These are phyloP conservation scores for Magallana gigas DNA, from an alignment of 1,140 invertebrate genomes.

Conservation along the genomic window DNA sequence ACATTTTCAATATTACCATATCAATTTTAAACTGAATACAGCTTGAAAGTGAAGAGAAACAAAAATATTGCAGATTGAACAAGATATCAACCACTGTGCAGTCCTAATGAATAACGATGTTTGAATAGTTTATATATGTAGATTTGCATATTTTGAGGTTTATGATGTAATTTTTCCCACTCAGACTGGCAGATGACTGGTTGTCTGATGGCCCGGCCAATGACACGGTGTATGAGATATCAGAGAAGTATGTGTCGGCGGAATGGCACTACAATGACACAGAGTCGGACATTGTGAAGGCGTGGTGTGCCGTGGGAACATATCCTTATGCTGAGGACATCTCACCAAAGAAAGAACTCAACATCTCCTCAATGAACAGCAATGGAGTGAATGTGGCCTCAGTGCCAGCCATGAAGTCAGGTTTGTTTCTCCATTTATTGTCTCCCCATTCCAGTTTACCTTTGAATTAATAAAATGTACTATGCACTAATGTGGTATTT, in stretches of 20 bases:
- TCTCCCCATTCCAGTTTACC: not conserved
- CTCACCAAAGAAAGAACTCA: conserved; percentile 9
- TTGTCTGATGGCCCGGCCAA: conserved; percentile 18
- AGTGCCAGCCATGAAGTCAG: conserved; percentile 45
- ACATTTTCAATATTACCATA: too few relatives aligned
- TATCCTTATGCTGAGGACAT: conserved; percentile 61
- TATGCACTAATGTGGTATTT: too few relatives aligned
- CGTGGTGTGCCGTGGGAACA: conserved; percentile 62
- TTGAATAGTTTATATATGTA: too few relatives aligned
- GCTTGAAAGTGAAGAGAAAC: too few relatives aligned
- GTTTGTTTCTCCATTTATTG: conserved; percentile 22
- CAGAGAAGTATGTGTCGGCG: conserved; percentile 53
- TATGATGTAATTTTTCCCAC: not conserved
- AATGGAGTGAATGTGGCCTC: conserved; percentile 43
- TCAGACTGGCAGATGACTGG: conserved; percentile 40
- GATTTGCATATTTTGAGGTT: too few relatives aligned
- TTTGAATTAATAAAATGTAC: too few relatives aligned
- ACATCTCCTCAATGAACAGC: conserved; percentile 14
- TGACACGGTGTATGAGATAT: conserved; percentile 43
- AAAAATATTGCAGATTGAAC: too few relatives aligned
- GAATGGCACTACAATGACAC: conserved; percentile 61
- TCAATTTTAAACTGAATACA: too few relatives aligned
- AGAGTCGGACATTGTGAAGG: conserved; percentile 50
- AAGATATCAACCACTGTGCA: too few relatives aligned
- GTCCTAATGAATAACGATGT: too few relatives aligned